Conservation (phyloP, 2,113 vertebrate species). For the Formicarius rufipectus region DNA sequence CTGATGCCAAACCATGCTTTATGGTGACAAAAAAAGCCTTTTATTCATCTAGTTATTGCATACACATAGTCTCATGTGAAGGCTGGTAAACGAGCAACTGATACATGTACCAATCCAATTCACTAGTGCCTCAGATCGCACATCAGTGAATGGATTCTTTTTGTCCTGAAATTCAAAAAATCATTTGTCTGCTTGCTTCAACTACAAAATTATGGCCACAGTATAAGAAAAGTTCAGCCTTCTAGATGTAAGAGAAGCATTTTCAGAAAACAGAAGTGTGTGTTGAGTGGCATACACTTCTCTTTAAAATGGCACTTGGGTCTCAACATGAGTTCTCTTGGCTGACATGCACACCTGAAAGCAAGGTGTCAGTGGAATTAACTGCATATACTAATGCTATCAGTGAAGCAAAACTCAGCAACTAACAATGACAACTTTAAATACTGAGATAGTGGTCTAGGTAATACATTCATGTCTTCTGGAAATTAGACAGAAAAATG, state of each 20-base stretch:
- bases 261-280: not conserved
- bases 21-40: not conserved
- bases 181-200: not conserved
- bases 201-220: not conserved
- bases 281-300: not conserved
- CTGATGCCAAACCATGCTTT: not conserved
- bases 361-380: not conserved
- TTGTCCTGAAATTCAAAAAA: not conserved
- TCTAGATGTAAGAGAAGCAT: not conserved
- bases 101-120: fast-evolving
- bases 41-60: not conserved
- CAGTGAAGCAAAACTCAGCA: not conserved
- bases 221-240: not conserved
- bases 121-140: not conserved
- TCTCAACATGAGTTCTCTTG: not conserved
- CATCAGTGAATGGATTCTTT: not conserved
- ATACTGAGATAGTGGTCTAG: not conserved
- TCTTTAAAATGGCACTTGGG: not conserved
- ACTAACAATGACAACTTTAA: not conserved
- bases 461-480: not conserved
- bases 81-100: not conserved
- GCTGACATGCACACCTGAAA: not conserved
- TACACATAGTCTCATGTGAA: not conserved
- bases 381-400: not conserved
- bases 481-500: not conserved